Evolutionary conservation across 2,113 vertebrate species (phyloP).

Genomic region (Eptesicus fuscus): DNA sequence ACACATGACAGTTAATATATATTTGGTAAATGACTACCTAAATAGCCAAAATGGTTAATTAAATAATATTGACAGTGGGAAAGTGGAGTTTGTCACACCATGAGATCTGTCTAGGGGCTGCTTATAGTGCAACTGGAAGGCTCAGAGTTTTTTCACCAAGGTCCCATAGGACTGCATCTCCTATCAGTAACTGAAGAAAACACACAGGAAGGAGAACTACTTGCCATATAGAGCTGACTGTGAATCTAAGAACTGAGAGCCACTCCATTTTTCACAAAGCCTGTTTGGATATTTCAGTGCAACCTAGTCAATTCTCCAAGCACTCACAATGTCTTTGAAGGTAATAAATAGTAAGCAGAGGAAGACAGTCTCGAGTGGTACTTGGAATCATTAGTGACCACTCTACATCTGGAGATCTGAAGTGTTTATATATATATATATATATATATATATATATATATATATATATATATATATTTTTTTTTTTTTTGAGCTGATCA

Average conservation of each 20-base stretch:
- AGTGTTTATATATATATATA: not conserved
- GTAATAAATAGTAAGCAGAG: conserved; percentile 3
- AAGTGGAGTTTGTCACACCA: not conserved
- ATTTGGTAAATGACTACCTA: not conserved
- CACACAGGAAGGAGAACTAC: not conserved
- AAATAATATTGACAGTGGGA: not conserved
- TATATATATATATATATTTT: no score
- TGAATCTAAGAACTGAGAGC: not conserved
- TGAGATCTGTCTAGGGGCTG: not conserved
- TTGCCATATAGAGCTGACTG: not conserved
- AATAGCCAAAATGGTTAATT: not conserved
- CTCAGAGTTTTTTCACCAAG: not conserved
- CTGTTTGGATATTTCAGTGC: not conserved
- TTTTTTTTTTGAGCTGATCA: not conserved
- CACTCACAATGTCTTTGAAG: not conserved
- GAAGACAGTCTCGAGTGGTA: not conserved
- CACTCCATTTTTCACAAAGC: not conserved
- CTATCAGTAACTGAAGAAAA: not conserved
- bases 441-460: no score
- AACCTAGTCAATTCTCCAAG: not conserved
- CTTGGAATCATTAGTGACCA: not conserved
- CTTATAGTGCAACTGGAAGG: not conserved
- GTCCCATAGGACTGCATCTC: not conserved
- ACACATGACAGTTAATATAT: not conserved
- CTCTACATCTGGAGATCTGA: not conserved